phyloP scores from a whole-genome alignment of 2,797 vertebrate genomes.

The Rhabdomys pumilio region DNA sequence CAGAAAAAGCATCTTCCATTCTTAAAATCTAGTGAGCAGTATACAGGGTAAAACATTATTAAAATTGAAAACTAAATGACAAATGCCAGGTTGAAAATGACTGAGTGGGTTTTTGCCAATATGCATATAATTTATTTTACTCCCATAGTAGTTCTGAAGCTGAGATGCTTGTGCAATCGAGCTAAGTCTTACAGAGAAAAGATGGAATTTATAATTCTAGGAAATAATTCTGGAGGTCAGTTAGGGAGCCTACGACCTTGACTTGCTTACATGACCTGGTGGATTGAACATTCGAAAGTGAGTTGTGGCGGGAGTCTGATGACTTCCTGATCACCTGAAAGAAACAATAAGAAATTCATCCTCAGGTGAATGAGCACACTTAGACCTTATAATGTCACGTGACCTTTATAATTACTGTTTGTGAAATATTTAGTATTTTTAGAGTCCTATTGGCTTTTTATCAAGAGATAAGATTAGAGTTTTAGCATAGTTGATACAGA shows the following conservation, averaged over 20 bases:
- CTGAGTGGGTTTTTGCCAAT: background rate
- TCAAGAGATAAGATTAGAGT: background rate
- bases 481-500: background rate
- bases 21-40: background rate
- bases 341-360: background rate
- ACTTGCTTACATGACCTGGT: background rate
- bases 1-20: background rate
- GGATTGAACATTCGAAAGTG: background rate
- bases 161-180: background rate
- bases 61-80: background rate
- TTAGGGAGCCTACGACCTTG: background rate
- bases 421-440: background rate
- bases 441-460: background rate
- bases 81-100: background rate
- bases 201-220: background rate
- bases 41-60: fast-evolving
- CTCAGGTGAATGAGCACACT: background rate
- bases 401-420: background rate
- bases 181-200: background rate
- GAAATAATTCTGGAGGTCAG: background rate
- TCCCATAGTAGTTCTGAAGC: background rate
- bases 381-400: no score
- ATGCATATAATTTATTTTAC: background rate
- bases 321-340: background rate
- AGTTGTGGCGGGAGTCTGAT: background rate